A percentile compares a stretch with the other conserved stretches of the same genome.
Conservation (phyloP, 2,113 vertebrate genomes). For the Garra rufa region DNA sequence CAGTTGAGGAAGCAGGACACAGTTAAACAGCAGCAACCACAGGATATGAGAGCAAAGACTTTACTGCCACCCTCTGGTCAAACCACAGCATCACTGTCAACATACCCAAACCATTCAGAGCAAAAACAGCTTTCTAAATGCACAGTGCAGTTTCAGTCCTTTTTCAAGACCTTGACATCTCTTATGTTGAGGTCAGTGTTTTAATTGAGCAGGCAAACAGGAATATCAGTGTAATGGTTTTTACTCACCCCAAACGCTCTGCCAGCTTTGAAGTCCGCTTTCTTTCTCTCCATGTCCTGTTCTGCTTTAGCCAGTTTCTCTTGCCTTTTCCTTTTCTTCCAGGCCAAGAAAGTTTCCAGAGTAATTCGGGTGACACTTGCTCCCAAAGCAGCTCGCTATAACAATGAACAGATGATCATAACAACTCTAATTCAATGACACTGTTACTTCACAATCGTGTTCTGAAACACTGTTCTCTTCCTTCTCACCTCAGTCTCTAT, state of each 20-base stretch:
- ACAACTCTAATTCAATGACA: not conserved
- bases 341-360: slow-evolving; percentile 95
- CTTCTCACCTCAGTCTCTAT: slow-evolving; percentile 91
- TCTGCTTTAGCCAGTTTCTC: slow-evolving; percentile 89
- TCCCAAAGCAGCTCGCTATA: slow-evolving; percentile 90
- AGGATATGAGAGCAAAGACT: not conserved
- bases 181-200: not conserved
- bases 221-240: too few relatives aligned
- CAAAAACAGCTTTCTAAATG: not conserved
- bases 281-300: slow-evolving; percentile 95
- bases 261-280: slow-evolving; percentile 96
- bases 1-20: not conserved
- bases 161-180: not conserved
- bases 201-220: not conserved
- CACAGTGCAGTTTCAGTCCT: not conserved
- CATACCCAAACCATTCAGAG: not conserved
- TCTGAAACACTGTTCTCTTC: not conserved
- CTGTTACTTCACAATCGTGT: not conserved
- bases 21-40: not conserved
- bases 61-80: not conserved
- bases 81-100: not conserved
- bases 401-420: not conserved
- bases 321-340: slow-evolving; percentile 99
- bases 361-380: slow-evolving; percentile 95
- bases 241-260: slow-evolving; percentile 86